phyloP scores from a whole-genome alignment of 2,888 invertebrate genomes.

The Sceliomorpha sp. region DNA sequence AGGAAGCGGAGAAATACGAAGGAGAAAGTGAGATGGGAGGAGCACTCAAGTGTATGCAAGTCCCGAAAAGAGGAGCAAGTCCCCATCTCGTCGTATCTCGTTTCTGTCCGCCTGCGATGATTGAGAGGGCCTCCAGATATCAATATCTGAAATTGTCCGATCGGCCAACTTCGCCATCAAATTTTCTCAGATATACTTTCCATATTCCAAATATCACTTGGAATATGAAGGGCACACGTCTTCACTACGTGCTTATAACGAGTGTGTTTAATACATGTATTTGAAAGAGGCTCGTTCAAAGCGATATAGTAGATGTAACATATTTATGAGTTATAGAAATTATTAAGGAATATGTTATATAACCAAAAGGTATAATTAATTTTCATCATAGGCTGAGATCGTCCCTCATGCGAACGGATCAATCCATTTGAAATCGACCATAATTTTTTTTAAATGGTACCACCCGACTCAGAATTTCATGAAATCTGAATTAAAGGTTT shows the following conservation, averaged over 20 bases:
- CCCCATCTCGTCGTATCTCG: constrained; percentile 11
- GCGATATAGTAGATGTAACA: too few relatives aligned
- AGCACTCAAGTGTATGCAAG: constrained; percentile 25
- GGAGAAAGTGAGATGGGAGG: constrained; percentile 22
- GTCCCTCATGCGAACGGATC: too few relatives aligned
- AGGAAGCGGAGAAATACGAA: constrained; percentile 37
- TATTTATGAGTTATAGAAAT: too few relatives aligned
- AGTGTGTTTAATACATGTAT: background rate
- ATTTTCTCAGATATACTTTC: constrained; percentile 67
- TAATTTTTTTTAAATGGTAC: too few relatives aligned
- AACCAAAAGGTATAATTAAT: too few relatives aligned
- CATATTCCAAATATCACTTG: too few relatives aligned
- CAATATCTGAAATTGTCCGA: constrained; percentile 71
- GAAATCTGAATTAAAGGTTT: too few relatives aligned
- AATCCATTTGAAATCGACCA: too few relatives aligned
- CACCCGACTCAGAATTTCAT: too few relatives aligned
- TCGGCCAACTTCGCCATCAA: constrained; percentile 66
- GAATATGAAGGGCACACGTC: constrained; percentile 11
- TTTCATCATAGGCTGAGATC: too few relatives aligned
- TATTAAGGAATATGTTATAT: too few relatives aligned
- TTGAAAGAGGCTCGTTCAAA: background rate
- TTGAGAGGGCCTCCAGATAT: constrained; percentile 68
- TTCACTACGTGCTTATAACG: background rate
- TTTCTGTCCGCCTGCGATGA: constrained; percentile 48
- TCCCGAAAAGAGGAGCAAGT: constrained; percentile 18